These are phyloP conservation scores for Scarus forsteni DNA, from an alignment of 2,797 vertebrate genomes.

Conservation along the genomic window DNA sequence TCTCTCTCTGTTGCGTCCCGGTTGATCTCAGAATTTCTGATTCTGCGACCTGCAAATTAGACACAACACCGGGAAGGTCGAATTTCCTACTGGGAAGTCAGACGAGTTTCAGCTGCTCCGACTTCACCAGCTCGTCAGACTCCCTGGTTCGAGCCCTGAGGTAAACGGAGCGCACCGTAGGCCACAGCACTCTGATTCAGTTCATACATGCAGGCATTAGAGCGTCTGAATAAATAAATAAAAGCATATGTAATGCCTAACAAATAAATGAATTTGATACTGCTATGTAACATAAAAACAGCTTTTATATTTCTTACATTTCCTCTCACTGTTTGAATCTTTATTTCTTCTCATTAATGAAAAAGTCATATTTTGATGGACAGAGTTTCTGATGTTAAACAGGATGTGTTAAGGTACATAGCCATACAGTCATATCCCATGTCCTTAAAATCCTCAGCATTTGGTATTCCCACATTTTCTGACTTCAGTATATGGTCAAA, in stretches of 20 bases:
- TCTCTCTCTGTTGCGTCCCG: no score
- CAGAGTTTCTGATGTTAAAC: slow-evolving; percentile 61
- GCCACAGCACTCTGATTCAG: no score
- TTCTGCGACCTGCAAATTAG: no score
- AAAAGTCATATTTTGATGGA: slow-evolving; percentile 63
- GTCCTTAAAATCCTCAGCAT: slow-evolving; percentile 53
- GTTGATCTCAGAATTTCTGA: no score
- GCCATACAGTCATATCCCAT: slow-evolving; percentile 75
- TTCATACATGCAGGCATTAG: slow-evolving; percentile 18
- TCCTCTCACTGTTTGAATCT: slow-evolving; percentile 46
- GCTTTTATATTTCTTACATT: slow-evolving; percentile 60
- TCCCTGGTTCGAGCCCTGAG: no score
- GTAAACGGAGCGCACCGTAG: no score
- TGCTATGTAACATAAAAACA: slow-evolving; percentile 53
- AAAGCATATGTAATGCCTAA: slow-evolving; percentile 44
- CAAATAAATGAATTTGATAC: slow-evolving; percentile 58
- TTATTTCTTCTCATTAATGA: slow-evolving; percentile 57
- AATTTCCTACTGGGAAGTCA: no score
- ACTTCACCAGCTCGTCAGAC: no score
- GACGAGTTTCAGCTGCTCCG: no score
- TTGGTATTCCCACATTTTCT: slow-evolving; percentile 42
- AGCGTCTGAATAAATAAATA: slow-evolving; percentile 39
- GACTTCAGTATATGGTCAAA: slow-evolving; percentile 60
- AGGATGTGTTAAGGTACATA: slow-evolving; percentile 72
- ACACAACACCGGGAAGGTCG: no score